Base-by-base conservation (phyloP, 2,888 invertebrate genomes). In the Pachydiplax longipennis region DNA sequence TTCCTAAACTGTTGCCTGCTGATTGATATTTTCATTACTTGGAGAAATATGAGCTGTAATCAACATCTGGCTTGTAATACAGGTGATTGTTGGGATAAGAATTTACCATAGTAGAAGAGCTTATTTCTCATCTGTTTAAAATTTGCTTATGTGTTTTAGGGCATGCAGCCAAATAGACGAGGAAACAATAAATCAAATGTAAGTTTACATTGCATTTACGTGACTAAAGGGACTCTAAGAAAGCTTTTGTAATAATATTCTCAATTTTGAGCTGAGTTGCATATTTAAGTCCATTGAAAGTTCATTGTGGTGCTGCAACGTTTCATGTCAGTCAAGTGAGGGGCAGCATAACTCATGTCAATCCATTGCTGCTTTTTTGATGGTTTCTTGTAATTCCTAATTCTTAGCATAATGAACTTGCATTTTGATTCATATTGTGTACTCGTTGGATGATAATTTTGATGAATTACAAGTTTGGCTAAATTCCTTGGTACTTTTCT, bases 81-180 rank as follows among this genome's bases (percentile, higher is more conserved):
- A 61, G 87, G 87, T 87, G 31, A 37, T 61, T 61, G n/a, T 61
- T 87, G 61, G 87, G 58, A 87, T 83, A 35, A 53, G 83, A 53
- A 48, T 58, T 87, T 61, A 61, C 31, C 87, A 37, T 87, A 87
- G 37, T 31, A 87, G 37, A 58, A 58, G 53, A 87, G 87, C 61
- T 87, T 87, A 87, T 87, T 87, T 87, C 87, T 87, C 87, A 87
- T 87, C 87, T 87, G 58, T 87, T 87, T 87, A 87, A 58, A 53
- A 87, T 87, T 48, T 87, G 87, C 87, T 87, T 87, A 65, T 87
- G 87, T 87, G 61, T 87, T 87, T 87, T 87, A 87, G 87, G 87
- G 87, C 87, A 87, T 87, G 87, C 87, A 87, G 87, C 87, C 87
- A 87, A 87, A 87, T 87, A 87, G 87, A 87, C 87, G 87, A 87